These are phyloP conservation scores for Indicator maculatus DNA, from an alignment of 2,113 vertebrate species.

Conservation along the genomic window DNA sequence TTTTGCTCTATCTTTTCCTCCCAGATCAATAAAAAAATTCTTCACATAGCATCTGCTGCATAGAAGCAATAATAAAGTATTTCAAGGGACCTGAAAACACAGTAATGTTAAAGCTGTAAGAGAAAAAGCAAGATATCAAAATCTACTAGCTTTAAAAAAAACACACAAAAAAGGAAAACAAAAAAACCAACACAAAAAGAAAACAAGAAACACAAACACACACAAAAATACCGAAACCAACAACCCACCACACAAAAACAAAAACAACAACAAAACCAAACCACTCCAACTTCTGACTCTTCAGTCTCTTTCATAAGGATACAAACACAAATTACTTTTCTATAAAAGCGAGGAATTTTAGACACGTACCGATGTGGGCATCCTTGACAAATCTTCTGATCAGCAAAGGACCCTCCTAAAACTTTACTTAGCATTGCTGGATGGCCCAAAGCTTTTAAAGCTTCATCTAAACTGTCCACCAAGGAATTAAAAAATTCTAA, in stretches of 20 bases:
- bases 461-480: constrained; percentile 99
- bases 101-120: background rate
- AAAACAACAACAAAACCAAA: background rate
- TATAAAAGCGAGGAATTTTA: background rate
- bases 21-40: background rate
- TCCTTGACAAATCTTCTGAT: constrained; percentile 99
- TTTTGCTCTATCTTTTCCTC: background rate
- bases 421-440: constrained; percentile 98
- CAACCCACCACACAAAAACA: too few relatives aligned
- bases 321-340: background rate
- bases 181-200: background rate
- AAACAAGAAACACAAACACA: background rate
- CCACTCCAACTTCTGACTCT: background rate
- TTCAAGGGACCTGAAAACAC: background rate
- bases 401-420: constrained; percentile 97
- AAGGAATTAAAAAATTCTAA: constrained; percentile 99
- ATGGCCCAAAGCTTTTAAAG: constrained; percentile 96
- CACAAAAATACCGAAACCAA: too few relatives aligned
- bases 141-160: background rate
- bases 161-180: too few relatives aligned
- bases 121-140: background rate
- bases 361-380: constrained; percentile 92
- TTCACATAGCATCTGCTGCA: background rate
- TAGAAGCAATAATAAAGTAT: background rate
- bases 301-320: background rate